phyloP scores from a whole-genome alignment of 2,888 invertebrate species.

The Aspidiotus rigidus region DNA sequence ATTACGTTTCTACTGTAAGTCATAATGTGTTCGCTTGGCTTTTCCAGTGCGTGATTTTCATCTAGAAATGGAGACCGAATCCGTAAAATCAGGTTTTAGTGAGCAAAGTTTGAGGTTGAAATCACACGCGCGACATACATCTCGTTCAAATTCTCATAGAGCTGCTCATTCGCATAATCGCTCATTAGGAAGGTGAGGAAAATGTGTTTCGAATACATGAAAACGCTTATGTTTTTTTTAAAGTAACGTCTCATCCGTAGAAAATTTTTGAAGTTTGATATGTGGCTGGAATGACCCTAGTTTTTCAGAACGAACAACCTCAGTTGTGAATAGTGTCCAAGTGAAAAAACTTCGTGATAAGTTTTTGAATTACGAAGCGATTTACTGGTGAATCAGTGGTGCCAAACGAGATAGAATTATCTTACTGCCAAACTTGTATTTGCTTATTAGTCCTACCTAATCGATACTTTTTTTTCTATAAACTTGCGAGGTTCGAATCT shows the following conservation, averaged over 20 bases:
- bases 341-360: background rate
- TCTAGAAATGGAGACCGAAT: conserved; percentile 76
- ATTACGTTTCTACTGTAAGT: background rate
- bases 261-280: too few species aligned
- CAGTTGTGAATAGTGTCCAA: background rate
- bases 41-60: background rate
- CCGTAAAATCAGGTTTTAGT: conserved; percentile 49
- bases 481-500: too few species aligned
- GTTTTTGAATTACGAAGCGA: background rate
- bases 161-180: conserved; percentile 25
- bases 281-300: background rate
- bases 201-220: background rate
- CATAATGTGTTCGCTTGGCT: background rate
- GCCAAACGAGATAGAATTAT: too few species aligned
- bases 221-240: too few species aligned
- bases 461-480: too few species aligned
- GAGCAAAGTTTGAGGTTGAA: conserved; percentile 30
- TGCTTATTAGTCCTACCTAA: too few species aligned
- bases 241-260: too few species aligned
- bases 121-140: conserved; percentile 25
- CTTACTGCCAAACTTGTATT: too few species aligned
- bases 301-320: background rate
- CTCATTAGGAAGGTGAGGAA: conserved; percentile 15
- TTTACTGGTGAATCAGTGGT: too few species aligned
- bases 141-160: conserved; percentile 28